These are phyloP conservation scores for Thamnaconus septentrionalis DNA, from an alignment of 2,113 vertebrate genomes.

Conservation along the genomic window DNA sequence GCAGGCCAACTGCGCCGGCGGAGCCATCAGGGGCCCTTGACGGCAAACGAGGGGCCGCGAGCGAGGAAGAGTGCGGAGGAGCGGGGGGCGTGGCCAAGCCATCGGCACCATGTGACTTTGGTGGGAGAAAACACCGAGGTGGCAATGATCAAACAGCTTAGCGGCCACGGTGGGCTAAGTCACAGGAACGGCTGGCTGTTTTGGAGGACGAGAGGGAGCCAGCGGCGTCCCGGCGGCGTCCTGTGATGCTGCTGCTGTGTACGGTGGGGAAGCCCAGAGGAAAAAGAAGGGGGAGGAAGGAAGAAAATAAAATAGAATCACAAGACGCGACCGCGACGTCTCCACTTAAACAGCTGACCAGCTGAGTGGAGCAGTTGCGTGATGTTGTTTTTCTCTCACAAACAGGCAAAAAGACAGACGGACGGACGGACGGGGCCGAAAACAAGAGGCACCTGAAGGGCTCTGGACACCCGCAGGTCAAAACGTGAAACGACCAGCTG, in stretches of 20 bases:
- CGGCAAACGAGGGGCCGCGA: too few species aligned
- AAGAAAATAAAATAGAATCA: constrained; percentile 20
- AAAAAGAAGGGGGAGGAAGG: not conserved
- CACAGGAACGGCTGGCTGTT: constrained; percentile 23
- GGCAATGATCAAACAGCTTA: too few species aligned
- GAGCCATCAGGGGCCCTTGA: too few species aligned
- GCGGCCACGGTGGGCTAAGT: constrained; percentile 39
- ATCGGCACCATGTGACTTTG: constrained; percentile 44
- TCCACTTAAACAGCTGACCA: constrained; percentile 49
- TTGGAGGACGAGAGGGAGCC: constrained; percentile 37
- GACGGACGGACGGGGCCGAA: too few species aligned
- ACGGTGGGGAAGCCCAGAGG: constrained; percentile 17
- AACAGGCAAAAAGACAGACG: constrained; percentile 13
- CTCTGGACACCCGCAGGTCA: too few species aligned
- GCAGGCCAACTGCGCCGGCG: not conserved
- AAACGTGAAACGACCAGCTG: too few species aligned
- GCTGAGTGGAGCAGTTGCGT: not conserved
- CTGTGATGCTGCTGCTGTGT: constrained; percentile 34
- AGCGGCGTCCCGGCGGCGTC: constrained; percentile 9
- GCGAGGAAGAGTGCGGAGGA: too few species aligned
- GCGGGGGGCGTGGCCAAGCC: not conserved
- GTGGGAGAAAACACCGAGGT: too few species aligned
- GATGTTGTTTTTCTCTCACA: not conserved
- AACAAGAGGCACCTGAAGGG: too few species aligned
- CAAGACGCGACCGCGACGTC: constrained; percentile 33